Conservation (phyloP, 2,888 invertebrate genomes). For the Eilema depressum region DNA sequence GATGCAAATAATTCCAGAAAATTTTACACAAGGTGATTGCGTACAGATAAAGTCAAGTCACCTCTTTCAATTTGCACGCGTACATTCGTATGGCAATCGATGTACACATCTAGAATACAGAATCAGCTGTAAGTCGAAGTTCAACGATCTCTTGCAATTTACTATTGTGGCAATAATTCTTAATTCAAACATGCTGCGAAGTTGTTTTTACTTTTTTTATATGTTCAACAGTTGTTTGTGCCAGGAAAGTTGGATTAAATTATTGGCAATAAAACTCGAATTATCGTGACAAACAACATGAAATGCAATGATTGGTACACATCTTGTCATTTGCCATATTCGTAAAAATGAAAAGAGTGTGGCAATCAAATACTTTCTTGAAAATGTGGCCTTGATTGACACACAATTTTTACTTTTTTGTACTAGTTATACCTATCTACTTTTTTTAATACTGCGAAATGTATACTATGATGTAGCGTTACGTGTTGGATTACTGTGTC, state of each 20-base stretch:
- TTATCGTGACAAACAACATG: slow-evolving; percentile 4
- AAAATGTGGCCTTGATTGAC: background rate
- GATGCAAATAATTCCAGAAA: too few species aligned
- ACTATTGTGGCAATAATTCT: slow-evolving; percentile 24
- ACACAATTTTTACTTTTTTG: background rate
- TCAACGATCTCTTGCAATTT: slow-evolving; percentile 28
- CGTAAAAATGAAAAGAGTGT: background rate
- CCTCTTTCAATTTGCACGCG: slow-evolving; percentile 33
- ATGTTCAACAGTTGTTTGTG: slow-evolving; percentile 33
- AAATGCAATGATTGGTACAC: background rate
- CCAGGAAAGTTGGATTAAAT: background rate
- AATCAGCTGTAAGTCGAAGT: slow-evolving; percentile 31
- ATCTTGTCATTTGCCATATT: background rate
- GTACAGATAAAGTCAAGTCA: background rate
- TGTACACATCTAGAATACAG: slow-evolving; percentile 29
- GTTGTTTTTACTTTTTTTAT: slow-evolving; percentile 22
- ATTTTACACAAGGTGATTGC: too few species aligned
- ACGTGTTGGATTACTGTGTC: too few species aligned
- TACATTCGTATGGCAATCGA: slow-evolving; percentile 28
- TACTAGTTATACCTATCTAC: too few species aligned
- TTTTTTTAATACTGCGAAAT: too few species aligned
- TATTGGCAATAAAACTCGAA: background rate
- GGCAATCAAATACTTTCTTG: background rate
- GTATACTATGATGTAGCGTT: too few species aligned
- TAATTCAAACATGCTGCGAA: slow-evolving; percentile 23